These are phyloP conservation scores for Myopa tessellatipennis DNA, from an alignment of 2,888 invertebrate genomes.

Conservation along the genomic window DNA sequence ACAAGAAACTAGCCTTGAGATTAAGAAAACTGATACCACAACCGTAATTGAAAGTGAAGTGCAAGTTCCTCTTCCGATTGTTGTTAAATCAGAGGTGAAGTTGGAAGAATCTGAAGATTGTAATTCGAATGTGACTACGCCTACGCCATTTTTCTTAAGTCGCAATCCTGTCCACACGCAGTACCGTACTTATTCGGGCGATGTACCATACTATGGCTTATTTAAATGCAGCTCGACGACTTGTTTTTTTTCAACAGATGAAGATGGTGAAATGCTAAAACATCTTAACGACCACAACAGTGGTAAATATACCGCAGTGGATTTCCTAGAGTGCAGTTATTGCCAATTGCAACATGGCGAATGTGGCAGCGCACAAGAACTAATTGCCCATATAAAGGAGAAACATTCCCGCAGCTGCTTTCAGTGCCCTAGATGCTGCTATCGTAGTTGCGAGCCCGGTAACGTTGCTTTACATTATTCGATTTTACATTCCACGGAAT, in stretches of 20 bases:
- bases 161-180: background rate
- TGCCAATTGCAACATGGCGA: constrained; percentile 39
- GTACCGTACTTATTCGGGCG: constrained; percentile 48
- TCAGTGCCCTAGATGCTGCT: constrained; percentile 51
- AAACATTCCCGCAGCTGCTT: constrained; percentile 45
- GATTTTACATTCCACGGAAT: constrained; percentile 33
- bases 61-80: constrained; percentile 6
- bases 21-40: background rate
- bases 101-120: background rate
- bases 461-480: constrained; percentile 45
- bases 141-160: background rate
- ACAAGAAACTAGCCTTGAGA: no score
- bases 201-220: constrained; percentile 50
- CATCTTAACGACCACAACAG: constrained; percentile 48
- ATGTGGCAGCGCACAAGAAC: constrained; percentile 28
- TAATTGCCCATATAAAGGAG: constrained; percentile 43
- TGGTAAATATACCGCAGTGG: constrained; percentile 34
- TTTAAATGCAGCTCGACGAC: constrained; percentile 52
- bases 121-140: background rate
- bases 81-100: background rate
- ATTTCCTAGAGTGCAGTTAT: constrained; percentile 48
- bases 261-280: constrained; percentile 40
- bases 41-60: background rate
- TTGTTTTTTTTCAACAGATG: constrained; percentile 53
- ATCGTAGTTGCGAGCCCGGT: constrained; percentile 47